Evolutionary conservation across 1,140 invertebrate genomes (phyloP).

Genomic region (Orchesella cincta): DNA sequence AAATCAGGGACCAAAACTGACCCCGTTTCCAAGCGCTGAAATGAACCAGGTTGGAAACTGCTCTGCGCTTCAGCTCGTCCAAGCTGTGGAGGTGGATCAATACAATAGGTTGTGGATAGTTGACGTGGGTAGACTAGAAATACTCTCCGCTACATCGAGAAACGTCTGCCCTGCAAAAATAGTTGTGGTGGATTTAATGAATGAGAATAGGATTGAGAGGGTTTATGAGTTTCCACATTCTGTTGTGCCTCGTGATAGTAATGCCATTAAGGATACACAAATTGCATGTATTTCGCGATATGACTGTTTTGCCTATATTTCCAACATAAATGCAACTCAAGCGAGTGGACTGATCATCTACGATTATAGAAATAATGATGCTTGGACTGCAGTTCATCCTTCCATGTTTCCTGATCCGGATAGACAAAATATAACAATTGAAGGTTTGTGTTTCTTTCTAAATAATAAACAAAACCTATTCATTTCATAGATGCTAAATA

Average conservation of each 20-base stretch:
- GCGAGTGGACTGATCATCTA: background rate
- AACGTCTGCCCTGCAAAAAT: background rate
- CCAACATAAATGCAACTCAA: background rate
- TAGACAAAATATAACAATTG: background rate
- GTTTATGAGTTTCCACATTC: background rate
- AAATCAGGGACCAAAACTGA: background rate
- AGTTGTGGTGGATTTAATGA: background rate
- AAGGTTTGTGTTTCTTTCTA: no score
- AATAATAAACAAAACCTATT: no score
- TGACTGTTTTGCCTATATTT: background rate
- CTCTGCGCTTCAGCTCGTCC: background rate
- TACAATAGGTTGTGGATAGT: background rate
- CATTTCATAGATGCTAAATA: no score
- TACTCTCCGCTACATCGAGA: background rate
- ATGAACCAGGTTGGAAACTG: constrained; percentile 7
- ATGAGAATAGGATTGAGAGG: background rate
- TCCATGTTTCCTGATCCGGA: background rate
- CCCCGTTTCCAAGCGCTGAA: background rate
- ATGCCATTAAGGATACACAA: background rate
- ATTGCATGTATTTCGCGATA: background rate
- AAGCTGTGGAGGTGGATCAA: constrained; percentile 10
- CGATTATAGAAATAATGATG: background rate
- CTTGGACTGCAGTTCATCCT: background rate
- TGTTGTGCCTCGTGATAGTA: background rate
- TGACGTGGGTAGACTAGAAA: background rate